These are phyloP conservation scores for Drosophila kambysellisi DNA, from an alignment of 2,888 invertebrate genomes.

Conservation along the genomic window DNA sequence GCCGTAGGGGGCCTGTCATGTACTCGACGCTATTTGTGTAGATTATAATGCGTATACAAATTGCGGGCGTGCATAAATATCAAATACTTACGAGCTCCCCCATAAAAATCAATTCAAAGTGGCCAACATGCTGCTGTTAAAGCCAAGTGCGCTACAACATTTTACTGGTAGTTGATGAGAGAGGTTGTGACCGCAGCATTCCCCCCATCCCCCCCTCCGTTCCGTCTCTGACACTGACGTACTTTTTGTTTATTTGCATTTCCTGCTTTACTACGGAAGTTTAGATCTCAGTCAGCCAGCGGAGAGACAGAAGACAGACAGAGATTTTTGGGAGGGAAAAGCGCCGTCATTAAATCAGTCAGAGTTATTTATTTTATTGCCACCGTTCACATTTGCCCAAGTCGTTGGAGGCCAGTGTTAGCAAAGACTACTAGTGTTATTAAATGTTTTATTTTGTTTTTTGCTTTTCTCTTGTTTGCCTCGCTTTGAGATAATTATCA, in stretches of 20 bases:
- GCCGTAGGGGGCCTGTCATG: conserved; percentile 36
- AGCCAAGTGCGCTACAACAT: conserved; percentile 2
- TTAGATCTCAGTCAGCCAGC: conserved; percentile 43
- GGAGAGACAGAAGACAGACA: not conserved
- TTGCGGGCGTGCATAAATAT: conserved; percentile 70
- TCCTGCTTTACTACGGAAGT: conserved; percentile 64
- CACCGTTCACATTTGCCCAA: conserved; percentile 20
- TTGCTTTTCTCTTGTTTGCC: conserved; percentile 13
- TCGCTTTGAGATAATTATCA: conserved; percentile 31
- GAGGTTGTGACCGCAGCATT: conserved; percentile 1
- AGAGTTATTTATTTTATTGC: conserved; percentile 58
- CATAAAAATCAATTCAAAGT: conserved; percentile 75
- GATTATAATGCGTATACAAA: conserved; percentile 64
- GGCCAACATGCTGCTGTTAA: conserved; percentile 42
- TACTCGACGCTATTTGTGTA: conserved; percentile 52
- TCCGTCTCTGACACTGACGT: conserved; percentile 22
- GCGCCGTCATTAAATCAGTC: conserved; percentile 44
- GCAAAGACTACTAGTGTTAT: conserved; percentile 16
- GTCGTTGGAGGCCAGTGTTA: conserved; percentile 22
- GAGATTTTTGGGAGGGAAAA: conserved; percentile 3
- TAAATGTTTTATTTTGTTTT: conserved; percentile 7
- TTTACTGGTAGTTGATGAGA: conserved; percentile 5
- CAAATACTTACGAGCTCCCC: conserved; percentile 68
- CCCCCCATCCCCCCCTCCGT: not conserved
- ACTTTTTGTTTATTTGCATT: conserved; percentile 78